phyloP scores from a whole-genome alignment of 1,140 invertebrate genomes.

The Oscheius sp. region DNA sequence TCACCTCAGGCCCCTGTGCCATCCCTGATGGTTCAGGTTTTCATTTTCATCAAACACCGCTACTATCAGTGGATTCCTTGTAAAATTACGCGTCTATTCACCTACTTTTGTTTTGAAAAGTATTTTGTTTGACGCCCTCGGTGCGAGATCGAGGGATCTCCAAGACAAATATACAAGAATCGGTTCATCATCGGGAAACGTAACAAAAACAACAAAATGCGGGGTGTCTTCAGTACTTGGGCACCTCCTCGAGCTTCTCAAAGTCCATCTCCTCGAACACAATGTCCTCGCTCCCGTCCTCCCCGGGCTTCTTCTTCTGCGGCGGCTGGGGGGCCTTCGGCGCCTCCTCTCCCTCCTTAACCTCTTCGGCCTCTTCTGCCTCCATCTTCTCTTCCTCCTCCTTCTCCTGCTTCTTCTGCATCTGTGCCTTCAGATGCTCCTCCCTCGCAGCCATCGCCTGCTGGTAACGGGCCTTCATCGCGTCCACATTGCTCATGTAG shows the following conservation, averaged over 20 bases:
- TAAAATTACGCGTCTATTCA: background rate
- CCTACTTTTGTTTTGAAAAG: background rate
- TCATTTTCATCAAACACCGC: too few relatives aligned
- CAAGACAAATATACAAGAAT: background rate
- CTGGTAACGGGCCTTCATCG: conserved; percentile 43
- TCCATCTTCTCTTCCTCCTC: conserved; percentile 45
- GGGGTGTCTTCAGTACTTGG: conserved; percentile 51
- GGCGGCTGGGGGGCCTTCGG: background rate
- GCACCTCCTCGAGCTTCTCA: conserved; percentile 52
- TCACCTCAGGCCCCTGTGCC: too few relatives aligned
- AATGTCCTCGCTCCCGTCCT: conserved; percentile 41
- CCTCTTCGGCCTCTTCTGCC: conserved; percentile 36
- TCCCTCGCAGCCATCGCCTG: conserved; percentile 29
- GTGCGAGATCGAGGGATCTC: too few relatives aligned
- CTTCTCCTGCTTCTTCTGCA: conserved; percentile 29
- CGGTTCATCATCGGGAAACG: background rate
- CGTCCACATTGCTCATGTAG: conserved; percentile 53
- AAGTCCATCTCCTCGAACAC: conserved; percentile 57
- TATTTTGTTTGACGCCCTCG: too few relatives aligned
- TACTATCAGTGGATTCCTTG: too few relatives aligned
- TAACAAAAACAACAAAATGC: background rate
- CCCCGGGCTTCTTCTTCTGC: conserved; percentile 32
- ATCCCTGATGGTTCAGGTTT: too few relatives aligned
- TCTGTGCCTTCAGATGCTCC: background rate
- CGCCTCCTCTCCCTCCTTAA: conserved; percentile 22